A percentile compares a stretch with the other conserved stretches of the same genome.
phyloP scores from a whole-genome alignment of 1,140 invertebrate species.

The Pseudomyrmex cubaensis region DNA sequence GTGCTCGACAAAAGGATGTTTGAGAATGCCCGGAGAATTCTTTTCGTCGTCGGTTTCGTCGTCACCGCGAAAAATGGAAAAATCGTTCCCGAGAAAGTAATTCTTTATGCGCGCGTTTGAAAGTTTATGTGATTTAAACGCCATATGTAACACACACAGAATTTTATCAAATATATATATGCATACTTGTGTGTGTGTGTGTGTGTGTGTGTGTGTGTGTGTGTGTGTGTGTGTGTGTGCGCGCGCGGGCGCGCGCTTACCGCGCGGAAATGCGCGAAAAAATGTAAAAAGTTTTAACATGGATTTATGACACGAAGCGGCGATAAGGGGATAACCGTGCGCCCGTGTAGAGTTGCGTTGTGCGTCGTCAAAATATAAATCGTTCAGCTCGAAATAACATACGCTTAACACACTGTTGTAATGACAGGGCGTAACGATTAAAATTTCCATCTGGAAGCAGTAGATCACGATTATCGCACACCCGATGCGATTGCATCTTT shows the following conservation, averaged over 20 bases:
- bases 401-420: constrained; percentile 43
- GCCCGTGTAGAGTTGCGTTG: constrained; percentile 2
- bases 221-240: too few relatives aligned
- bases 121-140: constrained; percentile 17
- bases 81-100: constrained; percentile 38
- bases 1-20: constrained; percentile 35
- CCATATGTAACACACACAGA: constrained; percentile 12
- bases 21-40: constrained; percentile 40
- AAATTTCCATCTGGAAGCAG: constrained; percentile 45
- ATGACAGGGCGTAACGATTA: constrained; percentile 51
- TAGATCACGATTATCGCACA: constrained; percentile 25
- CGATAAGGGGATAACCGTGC: constrained; percentile 40
- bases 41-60: constrained; percentile 6
- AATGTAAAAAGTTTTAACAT: constrained; percentile 56
- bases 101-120: constrained; percentile 34
- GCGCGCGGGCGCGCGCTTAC: not conserved
- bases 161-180: constrained; percentile 39
- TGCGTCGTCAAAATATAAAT: constrained; percentile 49
- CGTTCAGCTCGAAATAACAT: constrained; percentile 24
- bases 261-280: constrained; percentile 9
- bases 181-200: not conserved
- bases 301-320: constrained; percentile 35
- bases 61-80: constrained; percentile 25
- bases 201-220: constrained; percentile 2
- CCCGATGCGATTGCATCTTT: constrained; percentile 27